Percentiles rank a stretch among this genome's conserved stretches.
These are phyloP conservation scores for Nomada lathburiana DNA, from an alignment of 2,888 invertebrate species.

Conservation along the genomic window DNA sequence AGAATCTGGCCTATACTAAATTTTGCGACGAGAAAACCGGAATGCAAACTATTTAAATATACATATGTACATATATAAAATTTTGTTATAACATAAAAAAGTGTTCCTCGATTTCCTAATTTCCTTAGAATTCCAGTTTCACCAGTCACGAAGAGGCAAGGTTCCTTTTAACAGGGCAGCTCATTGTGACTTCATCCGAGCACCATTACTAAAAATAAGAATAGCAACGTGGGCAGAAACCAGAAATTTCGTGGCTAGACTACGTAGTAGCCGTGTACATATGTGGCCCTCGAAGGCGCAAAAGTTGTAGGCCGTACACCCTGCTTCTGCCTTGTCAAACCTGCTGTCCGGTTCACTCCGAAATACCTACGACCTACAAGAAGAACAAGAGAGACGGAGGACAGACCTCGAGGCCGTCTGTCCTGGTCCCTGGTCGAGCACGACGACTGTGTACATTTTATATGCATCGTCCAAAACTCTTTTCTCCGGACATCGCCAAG, in stretches of 20 bases:
- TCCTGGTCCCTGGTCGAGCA: conserved; percentile 31
- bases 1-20: too few relatives aligned
- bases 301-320: conserved; percentile 44
- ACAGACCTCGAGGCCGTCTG: conserved; percentile 58
- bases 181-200: too few relatives aligned
- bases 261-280: conserved; percentile 5
- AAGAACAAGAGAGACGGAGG: conserved; percentile 56
- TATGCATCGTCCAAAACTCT: not conserved
- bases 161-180: too few relatives aligned
- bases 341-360: conserved; percentile 67
- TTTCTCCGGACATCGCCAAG: conserved; percentile 9
- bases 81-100: too few relatives aligned
- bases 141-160: too few relatives aligned
- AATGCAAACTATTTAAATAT: too few relatives aligned
- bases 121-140: too few relatives aligned
- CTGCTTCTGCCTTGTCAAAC: conserved; percentile 67
- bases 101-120: too few relatives aligned
- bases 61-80: too few relatives aligned
- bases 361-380: conserved; percentile 65
- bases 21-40: too few relatives aligned
- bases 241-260: conserved; percentile 26
- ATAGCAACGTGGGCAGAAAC: not conserved
- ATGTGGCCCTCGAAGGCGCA: conserved; percentile 36
- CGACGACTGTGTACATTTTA: not conserved
- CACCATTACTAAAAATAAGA: not conserved